Percentiles rank a stretch among this genome's conserved stretches.
These are phyloP conservation scores for Catharus ustulatus DNA, from an alignment of 2,797 vertebrate genomes.

Conservation along the genomic window DNA sequence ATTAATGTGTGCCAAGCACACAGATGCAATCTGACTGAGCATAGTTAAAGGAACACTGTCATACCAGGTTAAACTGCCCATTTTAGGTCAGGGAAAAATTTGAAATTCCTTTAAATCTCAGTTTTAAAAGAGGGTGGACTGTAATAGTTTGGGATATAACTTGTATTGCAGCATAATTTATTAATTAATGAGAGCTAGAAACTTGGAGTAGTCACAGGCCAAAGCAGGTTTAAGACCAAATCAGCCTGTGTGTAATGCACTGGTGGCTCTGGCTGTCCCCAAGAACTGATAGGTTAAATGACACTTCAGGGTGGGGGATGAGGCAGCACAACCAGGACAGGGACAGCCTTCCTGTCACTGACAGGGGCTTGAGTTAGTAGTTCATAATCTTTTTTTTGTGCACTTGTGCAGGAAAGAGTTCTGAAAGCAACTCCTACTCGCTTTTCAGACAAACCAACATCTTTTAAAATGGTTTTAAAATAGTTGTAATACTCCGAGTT, in stretches of 20 bases:
- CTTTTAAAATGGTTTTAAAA: background rate
- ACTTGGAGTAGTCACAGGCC: background rate
- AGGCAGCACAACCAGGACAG: background rate
- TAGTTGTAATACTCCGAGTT: background rate
- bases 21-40: background rate
- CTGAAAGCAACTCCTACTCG: background rate
- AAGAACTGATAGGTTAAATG: background rate
- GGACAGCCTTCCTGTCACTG: background rate
- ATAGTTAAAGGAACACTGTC: slow-evolving; percentile 13
- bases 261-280: background rate
- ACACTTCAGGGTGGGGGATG: background rate
- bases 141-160: background rate
- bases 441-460: background rate
- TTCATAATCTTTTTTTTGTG: background rate
- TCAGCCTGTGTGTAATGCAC: background rate
- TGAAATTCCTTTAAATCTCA: background rate
- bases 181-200: background rate
- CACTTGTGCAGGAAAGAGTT: background rate
- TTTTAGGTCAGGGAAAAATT: background rate
- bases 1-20: background rate
- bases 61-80: background rate
- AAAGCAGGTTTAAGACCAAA: background rate
- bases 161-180: background rate
- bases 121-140: background rate
- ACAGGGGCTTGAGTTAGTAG: background rate